Base-by-base conservation (phyloP, 2,888 invertebrate genomes). In the Antheraea yamamai region DNA sequence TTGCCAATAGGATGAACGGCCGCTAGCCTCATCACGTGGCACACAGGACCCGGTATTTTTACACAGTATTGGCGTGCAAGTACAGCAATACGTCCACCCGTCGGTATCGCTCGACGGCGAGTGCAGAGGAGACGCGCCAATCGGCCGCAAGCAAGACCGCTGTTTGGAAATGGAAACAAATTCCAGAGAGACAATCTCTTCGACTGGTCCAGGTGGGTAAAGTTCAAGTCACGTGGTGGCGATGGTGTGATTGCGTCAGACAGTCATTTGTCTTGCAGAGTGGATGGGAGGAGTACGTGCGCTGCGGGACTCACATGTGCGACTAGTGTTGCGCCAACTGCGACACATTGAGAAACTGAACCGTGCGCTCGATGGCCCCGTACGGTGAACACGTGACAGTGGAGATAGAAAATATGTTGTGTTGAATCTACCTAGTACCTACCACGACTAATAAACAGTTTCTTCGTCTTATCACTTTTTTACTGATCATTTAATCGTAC, bases 271-370 rank as follows among this genome's bases (percentile, higher is more conserved):
- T 18, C 10, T 66, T 39, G n/a, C 39, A 35, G 81, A 81, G 73
- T 91, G 89, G 89, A 79, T 83, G 71, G 87, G 86, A 0, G 85
- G 88, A 6, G 86, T 86, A 75, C 87, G 90, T 1, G 90, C 88
- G 10, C 81, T 91, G 75, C 89, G 91, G 0, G 88, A 91, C 81
- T 88, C 88, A 0, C 91, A 91, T 80, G 85, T 91, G 76, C 88
- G 89, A 0, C 84, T 91, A 47, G 86, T 90, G 75, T 78, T 88
- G 81, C 86, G 89, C 0, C 90, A 91, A 80, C 81, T 92, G 78
- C 85, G 86, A 0, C 90, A 90, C 80, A 88, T 91, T 76, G 89
- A 89, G 58, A 85, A 86, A 0, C 87, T 92, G 51, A 88, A 89
- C 82, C 89, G 85, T 39, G 86, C 88, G 18, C 83, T 91, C n/a